Percentiles rank a stretch among this genome's conserved stretches.
phyloP scores from a whole-genome alignment of 23 tunicate species.

The Trididemnum miniatum region DNA sequence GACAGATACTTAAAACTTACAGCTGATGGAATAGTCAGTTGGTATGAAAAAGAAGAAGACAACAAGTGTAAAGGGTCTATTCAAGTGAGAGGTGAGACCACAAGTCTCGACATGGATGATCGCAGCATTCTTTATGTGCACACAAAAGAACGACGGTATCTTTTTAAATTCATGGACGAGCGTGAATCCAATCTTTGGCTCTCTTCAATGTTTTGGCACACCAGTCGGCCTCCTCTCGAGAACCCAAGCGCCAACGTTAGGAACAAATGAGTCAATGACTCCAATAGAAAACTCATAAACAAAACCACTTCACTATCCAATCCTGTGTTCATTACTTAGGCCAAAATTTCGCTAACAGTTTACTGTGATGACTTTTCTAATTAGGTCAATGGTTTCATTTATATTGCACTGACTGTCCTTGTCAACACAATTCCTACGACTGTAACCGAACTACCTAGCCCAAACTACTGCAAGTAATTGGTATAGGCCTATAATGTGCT shows the following conservation, averaged over 20 bases:
- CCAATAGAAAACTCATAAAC: too few species aligned
- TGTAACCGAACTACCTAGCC: too few species aligned
- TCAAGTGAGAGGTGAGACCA: constrained; percentile 30
- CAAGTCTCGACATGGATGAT: constrained; percentile 8
- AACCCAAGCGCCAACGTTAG: neutral
- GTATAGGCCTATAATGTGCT: too few species aligned
- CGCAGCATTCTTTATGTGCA: neutral
- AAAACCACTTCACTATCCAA: too few species aligned
- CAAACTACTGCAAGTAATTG: too few species aligned
- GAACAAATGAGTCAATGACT: too few species aligned
- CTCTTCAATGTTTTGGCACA: constrained; percentile 12
- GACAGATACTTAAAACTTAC: constrained; percentile 33
- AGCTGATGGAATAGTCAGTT: constrained; percentile 46
- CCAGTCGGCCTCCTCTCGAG: neutral
- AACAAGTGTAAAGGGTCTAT: constrained; percentile 26
- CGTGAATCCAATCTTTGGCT: constrained; percentile 36
- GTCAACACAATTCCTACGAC: too few species aligned
- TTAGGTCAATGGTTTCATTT: too few species aligned
- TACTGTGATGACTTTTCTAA: too few species aligned
- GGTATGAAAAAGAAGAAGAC: constrained; percentile 45
- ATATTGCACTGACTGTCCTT: too few species aligned
- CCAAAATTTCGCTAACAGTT: too few species aligned
- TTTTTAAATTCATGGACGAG: constrained; percentile 32
- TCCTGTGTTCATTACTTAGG: too few species aligned
- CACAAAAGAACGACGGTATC: constrained; percentile 21